A percentile compares a stretch with the other conserved stretches of the same genome.
Conservation (phyloP, 2,113 vertebrate species). For the Phyllostomus hastatus region DNA sequence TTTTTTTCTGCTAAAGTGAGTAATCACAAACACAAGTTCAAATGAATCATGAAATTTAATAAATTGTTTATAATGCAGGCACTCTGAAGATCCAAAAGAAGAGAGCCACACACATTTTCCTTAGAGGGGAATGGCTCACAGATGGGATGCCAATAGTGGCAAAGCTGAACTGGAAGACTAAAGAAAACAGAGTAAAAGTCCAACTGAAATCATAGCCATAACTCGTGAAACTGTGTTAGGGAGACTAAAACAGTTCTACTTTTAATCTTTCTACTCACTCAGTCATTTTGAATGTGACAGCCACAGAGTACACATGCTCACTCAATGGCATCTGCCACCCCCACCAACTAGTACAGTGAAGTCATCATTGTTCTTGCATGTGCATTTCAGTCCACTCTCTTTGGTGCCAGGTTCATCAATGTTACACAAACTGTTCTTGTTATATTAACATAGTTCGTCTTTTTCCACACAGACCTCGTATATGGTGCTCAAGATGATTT, state of each 20-base stretch:
- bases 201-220: background rate
- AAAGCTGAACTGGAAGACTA: background rate
- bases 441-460: too few species aligned
- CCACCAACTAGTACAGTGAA: too few species aligned
- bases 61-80: background rate
- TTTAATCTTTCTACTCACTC: too few species aligned
- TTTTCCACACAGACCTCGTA: too few species aligned
- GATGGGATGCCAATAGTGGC: background rate
- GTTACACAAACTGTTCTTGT: too few species aligned
- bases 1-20: background rate
- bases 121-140: background rate
- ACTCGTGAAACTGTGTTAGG: background rate
- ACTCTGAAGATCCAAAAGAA: background rate
- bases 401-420: too few species aligned
- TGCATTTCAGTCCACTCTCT: too few species aligned
- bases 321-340: too few species aligned
- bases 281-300: too few species aligned
- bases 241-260: background rate
- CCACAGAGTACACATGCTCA: too few species aligned
- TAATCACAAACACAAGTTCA: background rate
- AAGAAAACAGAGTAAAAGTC: background rate
- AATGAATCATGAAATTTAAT: background rate
- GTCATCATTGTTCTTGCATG: too few species aligned
- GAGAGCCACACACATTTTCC: background rate
- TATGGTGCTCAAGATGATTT: too few species aligned